phyloP scores from a whole-genome alignment of 2,888 invertebrate species.

The Limnephilus marmoratus region DNA sequence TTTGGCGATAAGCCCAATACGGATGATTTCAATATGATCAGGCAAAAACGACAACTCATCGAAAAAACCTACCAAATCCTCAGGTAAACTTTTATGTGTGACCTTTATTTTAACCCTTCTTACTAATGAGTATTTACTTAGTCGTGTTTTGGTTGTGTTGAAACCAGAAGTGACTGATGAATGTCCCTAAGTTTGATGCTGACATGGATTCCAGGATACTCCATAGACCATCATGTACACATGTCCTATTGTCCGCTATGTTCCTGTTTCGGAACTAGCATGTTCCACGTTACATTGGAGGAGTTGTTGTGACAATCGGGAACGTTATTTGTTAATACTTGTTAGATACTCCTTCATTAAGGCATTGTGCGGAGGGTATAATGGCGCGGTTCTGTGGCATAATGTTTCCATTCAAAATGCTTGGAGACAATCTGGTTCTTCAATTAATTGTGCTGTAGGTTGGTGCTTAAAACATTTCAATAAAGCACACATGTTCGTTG shows the following conservation, averaged over 20 bases:
- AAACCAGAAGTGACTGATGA: constrained; percentile 39
- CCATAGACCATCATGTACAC: constrained; percentile 12
- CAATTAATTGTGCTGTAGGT: not conserved
- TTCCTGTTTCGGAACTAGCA: constrained; percentile 41
- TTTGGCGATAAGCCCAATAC: constrained; percentile 30
- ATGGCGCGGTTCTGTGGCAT: constrained; percentile 4
- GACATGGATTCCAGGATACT: constrained; percentile 30
- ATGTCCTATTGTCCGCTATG: constrained; percentile 22
- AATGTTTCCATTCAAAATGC: constrained; percentile 12
- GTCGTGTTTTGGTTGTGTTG: not conserved
- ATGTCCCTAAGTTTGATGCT: constrained; percentile 29
- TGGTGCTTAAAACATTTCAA: not conserved
- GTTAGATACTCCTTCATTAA: constrained; percentile 35
- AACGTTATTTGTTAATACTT: constrained; percentile 21
- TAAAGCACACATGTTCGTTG: not conserved
- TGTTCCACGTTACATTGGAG: constrained; percentile 27
- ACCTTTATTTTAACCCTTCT: not conserved
- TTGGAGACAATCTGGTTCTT: not conserved
- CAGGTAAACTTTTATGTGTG: not conserved
- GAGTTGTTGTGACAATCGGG: constrained; percentile 36
- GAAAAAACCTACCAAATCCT: not conserved
- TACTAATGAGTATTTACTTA: not conserved
- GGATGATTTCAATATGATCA: not conserved
- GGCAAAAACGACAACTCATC: not conserved
- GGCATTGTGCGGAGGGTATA: not conserved